Base-by-base conservation (phyloP, 2,797 vertebrate genomes). In the Liparis tanakae region DNA sequence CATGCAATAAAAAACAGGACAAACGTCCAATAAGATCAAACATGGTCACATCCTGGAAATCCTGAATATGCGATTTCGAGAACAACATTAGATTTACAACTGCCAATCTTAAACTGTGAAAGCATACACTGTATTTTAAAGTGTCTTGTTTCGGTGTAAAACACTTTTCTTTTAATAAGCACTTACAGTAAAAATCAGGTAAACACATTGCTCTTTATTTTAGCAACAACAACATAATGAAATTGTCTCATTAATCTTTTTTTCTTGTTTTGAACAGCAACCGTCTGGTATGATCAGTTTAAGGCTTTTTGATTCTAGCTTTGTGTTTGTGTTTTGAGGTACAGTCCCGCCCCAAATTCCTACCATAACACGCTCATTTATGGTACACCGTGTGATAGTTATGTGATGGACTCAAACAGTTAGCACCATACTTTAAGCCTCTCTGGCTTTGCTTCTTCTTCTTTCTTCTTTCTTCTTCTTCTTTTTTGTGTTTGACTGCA, bases 121-220 rank as follows among this genome's bases (percentile, higher is more conserved):
- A 20, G 9, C n/a, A 50, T 33, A 25, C 39, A 17, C 6, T 62
- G 7, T 20, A 17, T 60, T 61, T 33, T 5, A 20, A 20, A 25
- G 4, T 33, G 13, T 66, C 10, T 22, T 33, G 43, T 70, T 50
- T 37, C 18, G 44, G 39, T 57, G 17, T 22, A 54, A 67, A 54
- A 30, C 14, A 0, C 10, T 50, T 30, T 30, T 30, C 4, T 39
- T 39, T 39, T 39, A 44, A 44, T 44, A 76, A 0, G n/a, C 48
- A n/a, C 10, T 7, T 33, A 75, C 64, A 76, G 55, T 58, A 79
- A 66, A 76, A 15, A 14, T 88, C 89, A 85, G 90, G 92, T 93
- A 92, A 94, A 94, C 92, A 94, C 92, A 88, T 88, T 85, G 88
- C 79, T 91, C 85, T 93, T 94, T 93, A 94, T 94, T 93, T 85